These are phyloP conservation scores for Podabrus alpinus DNA, from an alignment of 2,888 invertebrate species.

Conservation along the genomic window DNA sequence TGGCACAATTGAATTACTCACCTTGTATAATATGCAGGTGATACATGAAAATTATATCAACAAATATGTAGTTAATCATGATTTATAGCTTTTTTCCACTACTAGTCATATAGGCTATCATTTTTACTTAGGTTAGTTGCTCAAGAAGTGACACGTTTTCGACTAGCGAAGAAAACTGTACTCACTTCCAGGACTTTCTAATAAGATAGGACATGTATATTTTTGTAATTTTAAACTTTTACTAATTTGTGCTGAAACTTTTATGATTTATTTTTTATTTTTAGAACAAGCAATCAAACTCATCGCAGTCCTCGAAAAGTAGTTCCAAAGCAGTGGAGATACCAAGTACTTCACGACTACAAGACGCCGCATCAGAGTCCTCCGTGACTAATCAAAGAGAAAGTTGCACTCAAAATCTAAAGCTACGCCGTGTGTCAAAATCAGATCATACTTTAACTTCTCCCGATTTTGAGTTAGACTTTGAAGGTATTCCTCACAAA, in stretches of 20 bases:
- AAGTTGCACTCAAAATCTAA: slow-evolving; percentile 27
- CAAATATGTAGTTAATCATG: not conserved
- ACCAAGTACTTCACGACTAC: not conserved
- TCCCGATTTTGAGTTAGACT: not conserved
- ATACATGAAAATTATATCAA: not conserved
- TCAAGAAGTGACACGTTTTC: too few relatives aligned
- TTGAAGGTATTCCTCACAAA: not conserved
- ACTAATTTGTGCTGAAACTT: not conserved
- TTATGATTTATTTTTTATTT: not conserved
- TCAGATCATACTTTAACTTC: not conserved
- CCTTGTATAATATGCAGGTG: not conserved
- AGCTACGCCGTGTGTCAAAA: slow-evolving; percentile 8
- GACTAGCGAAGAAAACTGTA: too few relatives aligned
- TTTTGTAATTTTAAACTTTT: not conserved
- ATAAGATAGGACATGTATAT: too few relatives aligned
- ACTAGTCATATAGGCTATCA: too few relatives aligned
- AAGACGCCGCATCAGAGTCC: not conserved
- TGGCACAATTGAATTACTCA: not conserved
- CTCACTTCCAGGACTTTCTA: too few relatives aligned
- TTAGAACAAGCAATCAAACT: not conserved
- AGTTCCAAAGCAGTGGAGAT: not conserved
- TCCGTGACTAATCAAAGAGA: slow-evolving; percentile 15
- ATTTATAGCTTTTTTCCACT: too few relatives aligned
- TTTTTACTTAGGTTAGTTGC: too few relatives aligned
- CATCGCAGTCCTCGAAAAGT: not conserved